These are phyloP conservation scores for Danio choprae DNA, from an alignment of 2,797 vertebrate species.

Conservation along the genomic window DNA sequence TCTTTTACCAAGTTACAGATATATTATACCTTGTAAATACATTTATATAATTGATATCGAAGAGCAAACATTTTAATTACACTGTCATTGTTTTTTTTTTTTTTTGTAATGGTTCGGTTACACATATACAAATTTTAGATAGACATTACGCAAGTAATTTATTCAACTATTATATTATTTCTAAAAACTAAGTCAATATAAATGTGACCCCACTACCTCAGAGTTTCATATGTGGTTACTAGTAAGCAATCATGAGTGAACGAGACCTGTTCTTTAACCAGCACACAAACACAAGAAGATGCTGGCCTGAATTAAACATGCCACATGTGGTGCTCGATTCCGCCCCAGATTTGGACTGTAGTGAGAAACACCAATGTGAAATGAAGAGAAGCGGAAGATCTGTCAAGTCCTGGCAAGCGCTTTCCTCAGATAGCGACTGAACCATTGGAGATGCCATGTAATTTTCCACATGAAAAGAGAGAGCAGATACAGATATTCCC, in stretches of 20 bases:
- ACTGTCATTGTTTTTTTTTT: too few species aligned
- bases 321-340: constrained; percentile 25
- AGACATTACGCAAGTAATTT: too few species aligned
- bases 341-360: constrained; percentile 40
- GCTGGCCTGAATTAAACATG: constrained; percentile 48
- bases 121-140: too few species aligned
- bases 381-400: constrained; percentile 42
- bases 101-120: too few species aligned
- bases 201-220: too few species aligned
- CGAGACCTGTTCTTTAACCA: constrained; percentile 2
- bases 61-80: too few species aligned
- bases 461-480: constrained; percentile 62
- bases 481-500: constrained; percentile 51
- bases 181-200: too few species aligned
- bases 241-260: background rate
- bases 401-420: constrained; percentile 25
- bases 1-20: too few species aligned
- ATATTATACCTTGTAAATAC: too few species aligned
- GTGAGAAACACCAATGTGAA: constrained; percentile 37
- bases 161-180: too few species aligned
- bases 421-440: constrained; percentile 32
- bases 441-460: constrained; percentile 57
- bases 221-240: too few species aligned
- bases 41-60: too few species aligned
- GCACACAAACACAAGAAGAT: constrained; percentile 45